Conservation (phyloP, 2,888 invertebrate species). For the Ceratothoa steindachneri region DNA sequence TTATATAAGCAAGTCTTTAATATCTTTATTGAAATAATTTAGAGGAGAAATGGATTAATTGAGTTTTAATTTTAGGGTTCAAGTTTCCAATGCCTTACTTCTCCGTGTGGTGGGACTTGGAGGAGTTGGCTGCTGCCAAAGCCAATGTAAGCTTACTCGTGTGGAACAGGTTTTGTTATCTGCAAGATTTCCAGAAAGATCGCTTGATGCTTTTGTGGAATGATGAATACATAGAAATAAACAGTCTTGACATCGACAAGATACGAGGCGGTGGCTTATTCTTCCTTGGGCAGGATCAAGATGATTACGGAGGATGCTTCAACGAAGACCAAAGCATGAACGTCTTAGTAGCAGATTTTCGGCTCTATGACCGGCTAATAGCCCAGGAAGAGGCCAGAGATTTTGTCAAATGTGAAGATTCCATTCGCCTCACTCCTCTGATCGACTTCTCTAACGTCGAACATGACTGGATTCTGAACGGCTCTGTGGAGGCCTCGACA, state of each 20-base stretch:
- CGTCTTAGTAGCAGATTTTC: background rate
- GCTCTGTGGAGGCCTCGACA: background rate
- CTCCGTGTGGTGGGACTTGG: background rate
- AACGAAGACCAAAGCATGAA: background rate
- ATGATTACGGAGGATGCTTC: background rate
- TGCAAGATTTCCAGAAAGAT: background rate
- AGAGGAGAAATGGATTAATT: no score
- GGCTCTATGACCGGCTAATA: background rate
- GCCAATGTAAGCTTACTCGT: background rate
- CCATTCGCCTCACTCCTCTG: background rate
- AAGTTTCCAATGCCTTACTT: background rate
- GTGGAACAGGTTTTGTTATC: background rate
- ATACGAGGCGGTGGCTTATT: background rate
- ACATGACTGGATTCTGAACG: background rate
- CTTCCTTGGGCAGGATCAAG: background rate
- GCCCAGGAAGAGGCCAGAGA: background rate
- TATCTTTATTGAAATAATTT: no score
- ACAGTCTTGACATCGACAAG: background rate
- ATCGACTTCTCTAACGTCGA: background rate
- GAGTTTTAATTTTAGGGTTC: no score
- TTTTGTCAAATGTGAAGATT: background rate
- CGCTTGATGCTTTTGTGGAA: background rate
- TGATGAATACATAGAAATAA: background rate
- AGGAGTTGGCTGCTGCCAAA: background rate
- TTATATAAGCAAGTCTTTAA: no score